Percentiles rank a stretch among this genome's conserved stretches.
Evolutionary conservation across 2,888 invertebrate species (phyloP).

Genomic region (Chloroclysta siterata): DNA sequence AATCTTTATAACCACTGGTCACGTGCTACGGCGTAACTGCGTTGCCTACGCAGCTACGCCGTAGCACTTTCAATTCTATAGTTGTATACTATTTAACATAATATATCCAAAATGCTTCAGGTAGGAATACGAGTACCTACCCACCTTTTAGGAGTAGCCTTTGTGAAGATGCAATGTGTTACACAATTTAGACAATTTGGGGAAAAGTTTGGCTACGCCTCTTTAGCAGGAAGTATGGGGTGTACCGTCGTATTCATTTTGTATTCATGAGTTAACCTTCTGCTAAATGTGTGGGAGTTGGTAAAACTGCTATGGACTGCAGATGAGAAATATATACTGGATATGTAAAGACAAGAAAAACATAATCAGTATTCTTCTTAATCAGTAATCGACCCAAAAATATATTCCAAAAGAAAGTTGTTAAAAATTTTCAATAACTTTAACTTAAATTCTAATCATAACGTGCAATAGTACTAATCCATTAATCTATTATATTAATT

Average conservation of each 20-base stretch:
- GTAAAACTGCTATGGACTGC: neutral
- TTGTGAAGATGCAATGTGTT: slow-evolving; percentile 48
- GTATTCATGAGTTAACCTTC: slow-evolving; percentile 1
- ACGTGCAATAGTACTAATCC: too few species aligned
- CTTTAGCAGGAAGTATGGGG: slow-evolving; percentile 37
- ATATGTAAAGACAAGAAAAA: too few species aligned
- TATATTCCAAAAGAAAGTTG: neutral
- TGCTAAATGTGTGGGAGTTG: neutral
- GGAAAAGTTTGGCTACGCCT: slow-evolving; percentile 48
- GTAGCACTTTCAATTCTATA: slow-evolving; percentile 9
- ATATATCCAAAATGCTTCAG: slow-evolving; percentile 31
- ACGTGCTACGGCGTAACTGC: neutral
- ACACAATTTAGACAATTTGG: slow-evolving; percentile 50
- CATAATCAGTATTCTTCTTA: too few species aligned
- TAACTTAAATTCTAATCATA: too few species aligned
- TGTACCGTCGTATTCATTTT: slow-evolving; percentile 43
- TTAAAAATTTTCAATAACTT: too few species aligned
- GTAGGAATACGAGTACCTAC: slow-evolving; percentile 16
- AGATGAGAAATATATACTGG: too few species aligned
- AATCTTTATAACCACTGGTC: neutral
- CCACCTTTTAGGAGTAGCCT: slow-evolving; percentile 31
- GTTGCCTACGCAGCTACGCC: too few species aligned
- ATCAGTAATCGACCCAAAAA: too few species aligned
- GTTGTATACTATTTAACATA: too few species aligned
- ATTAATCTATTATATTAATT: too few species aligned